Evolutionary conservation across 2,888 invertebrate genomes (phyloP).

Genomic region (Limnephilus rhombicus): DNA sequence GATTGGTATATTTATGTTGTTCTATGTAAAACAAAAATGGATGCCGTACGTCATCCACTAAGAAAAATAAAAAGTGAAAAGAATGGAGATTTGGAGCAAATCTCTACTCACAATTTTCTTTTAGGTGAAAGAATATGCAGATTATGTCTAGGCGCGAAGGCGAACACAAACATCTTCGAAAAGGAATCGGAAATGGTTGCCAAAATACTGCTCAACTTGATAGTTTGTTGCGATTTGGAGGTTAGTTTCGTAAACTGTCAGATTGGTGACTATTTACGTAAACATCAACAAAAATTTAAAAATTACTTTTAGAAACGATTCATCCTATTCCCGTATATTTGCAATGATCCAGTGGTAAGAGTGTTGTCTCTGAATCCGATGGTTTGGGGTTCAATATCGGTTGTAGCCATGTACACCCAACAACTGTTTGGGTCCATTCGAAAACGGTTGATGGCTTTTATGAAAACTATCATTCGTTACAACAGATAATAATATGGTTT

Average conservation of each 20-base stretch:
- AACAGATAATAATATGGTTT: not conserved
- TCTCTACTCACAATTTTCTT: not conserved
- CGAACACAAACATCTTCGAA: constrained; percentile 51
- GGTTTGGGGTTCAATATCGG: not conserved
- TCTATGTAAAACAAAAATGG: constrained; percentile 44
- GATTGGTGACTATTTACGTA: constrained; percentile 7
- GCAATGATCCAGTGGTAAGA: not conserved
- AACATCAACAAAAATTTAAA: not conserved
- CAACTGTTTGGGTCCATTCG: not conserved
- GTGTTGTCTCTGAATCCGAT: not conserved
- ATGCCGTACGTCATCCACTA: not conserved
- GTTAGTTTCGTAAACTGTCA: constrained; percentile 56
- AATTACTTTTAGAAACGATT: not conserved
- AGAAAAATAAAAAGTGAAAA: constrained; percentile 30
- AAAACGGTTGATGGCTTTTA: not conserved
- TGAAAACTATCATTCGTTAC: not conserved
- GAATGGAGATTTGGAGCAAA: constrained; percentile 4
- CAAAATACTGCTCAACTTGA: constrained; percentile 49
- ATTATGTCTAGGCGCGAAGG: constrained; percentile 51
- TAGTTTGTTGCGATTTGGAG: constrained; percentile 55
- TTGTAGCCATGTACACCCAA: not conserved
- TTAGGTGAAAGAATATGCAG: constrained; percentile 47
- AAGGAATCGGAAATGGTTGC: constrained; percentile 45
- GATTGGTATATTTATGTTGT: too few relatives aligned
- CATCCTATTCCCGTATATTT: not conserved